These are phyloP conservation scores for Syrmaticus mikado DNA, from an alignment of 2,113 vertebrate species.

Conservation along the genomic window DNA sequence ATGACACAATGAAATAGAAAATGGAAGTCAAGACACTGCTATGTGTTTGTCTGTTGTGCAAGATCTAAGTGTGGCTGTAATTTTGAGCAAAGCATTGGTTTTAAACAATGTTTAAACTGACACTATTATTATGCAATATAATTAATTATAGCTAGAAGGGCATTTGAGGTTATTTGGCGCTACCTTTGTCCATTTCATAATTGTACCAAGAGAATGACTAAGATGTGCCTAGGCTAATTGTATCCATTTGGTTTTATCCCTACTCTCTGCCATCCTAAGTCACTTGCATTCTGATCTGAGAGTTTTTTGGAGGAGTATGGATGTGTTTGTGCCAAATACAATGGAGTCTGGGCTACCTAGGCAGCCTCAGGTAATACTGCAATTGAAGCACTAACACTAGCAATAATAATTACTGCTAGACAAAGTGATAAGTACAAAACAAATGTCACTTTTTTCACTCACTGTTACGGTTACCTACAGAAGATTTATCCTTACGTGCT, in stretches of 20 bases:
- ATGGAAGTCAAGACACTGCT: constrained; percentile 46
- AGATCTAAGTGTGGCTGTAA: constrained; percentile 42
- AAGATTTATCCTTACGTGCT: neutral
- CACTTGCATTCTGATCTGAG: neutral
- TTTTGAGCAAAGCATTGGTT: constrained; percentile 41
- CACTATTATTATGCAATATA: constrained; percentile 60
- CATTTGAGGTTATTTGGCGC: constrained; percentile 53
- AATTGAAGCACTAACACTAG: neutral
- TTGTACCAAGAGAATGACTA: constrained; percentile 51
- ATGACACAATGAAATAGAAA: constrained; percentile 35
- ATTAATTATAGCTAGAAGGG: constrained; percentile 64
- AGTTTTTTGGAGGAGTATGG: neutral
- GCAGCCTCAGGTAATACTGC: neutral
- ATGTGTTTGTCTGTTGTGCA: constrained; percentile 30
- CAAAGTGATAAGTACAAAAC: neutral
- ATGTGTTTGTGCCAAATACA: neutral
- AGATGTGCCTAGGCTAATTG: constrained; percentile 57
- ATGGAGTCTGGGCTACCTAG: neutral
- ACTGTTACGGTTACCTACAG: neutral
- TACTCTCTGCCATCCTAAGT: neutral
- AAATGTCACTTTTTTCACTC: neutral
- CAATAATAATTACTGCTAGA: neutral
- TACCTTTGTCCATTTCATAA: constrained; percentile 69
- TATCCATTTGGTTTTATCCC: constrained; percentile 53
- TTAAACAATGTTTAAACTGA: constrained; percentile 62